phyloP scores from a whole-genome alignment of 2,888 invertebrate species.

The Euplexia lucipara region DNA sequence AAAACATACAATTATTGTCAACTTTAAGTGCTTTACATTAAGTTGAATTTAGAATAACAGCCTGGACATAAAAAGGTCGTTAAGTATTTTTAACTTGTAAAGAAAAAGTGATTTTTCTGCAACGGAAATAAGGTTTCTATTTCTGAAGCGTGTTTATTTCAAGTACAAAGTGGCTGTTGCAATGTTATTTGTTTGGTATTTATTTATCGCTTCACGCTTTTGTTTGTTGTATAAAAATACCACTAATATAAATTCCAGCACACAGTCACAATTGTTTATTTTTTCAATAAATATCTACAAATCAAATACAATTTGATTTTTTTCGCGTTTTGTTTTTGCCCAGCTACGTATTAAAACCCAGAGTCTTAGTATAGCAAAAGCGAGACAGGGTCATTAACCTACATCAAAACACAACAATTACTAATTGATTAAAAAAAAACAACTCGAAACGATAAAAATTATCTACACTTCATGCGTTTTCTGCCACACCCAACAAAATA shows the following conservation, averaged over 20 bases:
- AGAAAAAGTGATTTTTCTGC: not conserved
- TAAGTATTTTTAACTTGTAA: not conserved
- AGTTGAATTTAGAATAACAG: not conserved
- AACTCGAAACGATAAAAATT: conserved; percentile 33
- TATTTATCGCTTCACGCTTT: not conserved
- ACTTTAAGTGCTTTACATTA: not conserved
- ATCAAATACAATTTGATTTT: not conserved
- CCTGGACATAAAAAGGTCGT: not conserved
- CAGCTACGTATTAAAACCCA: not conserved
- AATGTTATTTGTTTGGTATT: not conserved
- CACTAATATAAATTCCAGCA: not conserved
- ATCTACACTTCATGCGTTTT: conserved; percentile 33
- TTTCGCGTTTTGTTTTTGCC: no score
- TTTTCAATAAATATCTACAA: not conserved
- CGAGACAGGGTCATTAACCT: conserved; percentile 32
- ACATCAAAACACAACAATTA: conserved; percentile 9
- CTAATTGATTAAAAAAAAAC: conserved; percentile 26
- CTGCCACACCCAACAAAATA: conserved; percentile 42
- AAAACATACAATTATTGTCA: not conserved
- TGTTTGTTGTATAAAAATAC: not conserved
- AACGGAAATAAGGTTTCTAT: not conserved
- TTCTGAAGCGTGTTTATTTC: not conserved
- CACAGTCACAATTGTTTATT: not conserved
- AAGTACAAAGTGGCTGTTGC: conserved; percentile 1
- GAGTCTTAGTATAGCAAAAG: not conserved